Percentiles rank a stretch among this genome's conserved stretches.
phyloP scores from a whole-genome alignment of 2,797 vertebrate genomes.

The Acanthiza pusilla region DNA sequence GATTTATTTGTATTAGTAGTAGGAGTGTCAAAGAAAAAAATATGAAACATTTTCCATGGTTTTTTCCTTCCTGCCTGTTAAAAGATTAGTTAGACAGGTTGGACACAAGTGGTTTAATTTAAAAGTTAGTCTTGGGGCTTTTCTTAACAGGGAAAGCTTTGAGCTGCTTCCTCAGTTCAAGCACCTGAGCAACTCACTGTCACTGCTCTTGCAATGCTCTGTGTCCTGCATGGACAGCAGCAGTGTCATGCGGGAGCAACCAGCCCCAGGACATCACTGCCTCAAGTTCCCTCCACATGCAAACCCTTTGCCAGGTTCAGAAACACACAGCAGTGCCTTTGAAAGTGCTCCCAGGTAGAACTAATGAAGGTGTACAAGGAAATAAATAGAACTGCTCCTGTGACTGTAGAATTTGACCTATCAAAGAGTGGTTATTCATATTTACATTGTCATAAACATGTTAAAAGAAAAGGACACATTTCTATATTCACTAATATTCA shows the following conservation, averaged over 20 bases:
- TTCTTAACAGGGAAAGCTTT: neutral
- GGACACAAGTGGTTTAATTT: neutral
- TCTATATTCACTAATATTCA: neutral
- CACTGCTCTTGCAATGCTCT: too few relatives aligned
- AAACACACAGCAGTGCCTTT: neutral
- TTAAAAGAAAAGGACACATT: neutral
- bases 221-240: neutral
- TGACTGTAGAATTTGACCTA: neutral
- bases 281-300: neutral
- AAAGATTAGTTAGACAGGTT: neutral
- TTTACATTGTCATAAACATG: neutral
- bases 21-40: neutral
- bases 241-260: neutral
- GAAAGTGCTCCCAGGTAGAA: neutral
- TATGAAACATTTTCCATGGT: neutral
- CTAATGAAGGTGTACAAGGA: neutral
- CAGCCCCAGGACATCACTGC: neutral
- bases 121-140: neutral
- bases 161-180: neutral
- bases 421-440: neutral
- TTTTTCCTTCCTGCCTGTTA: neutral
- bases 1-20: neutral
- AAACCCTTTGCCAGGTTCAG: neutral
- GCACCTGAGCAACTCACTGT: neutral
- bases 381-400: neutral